Evolutionary conservation across 2,888 invertebrate species (phyloP).

Genomic region (Stomorhina lunata): DNA sequence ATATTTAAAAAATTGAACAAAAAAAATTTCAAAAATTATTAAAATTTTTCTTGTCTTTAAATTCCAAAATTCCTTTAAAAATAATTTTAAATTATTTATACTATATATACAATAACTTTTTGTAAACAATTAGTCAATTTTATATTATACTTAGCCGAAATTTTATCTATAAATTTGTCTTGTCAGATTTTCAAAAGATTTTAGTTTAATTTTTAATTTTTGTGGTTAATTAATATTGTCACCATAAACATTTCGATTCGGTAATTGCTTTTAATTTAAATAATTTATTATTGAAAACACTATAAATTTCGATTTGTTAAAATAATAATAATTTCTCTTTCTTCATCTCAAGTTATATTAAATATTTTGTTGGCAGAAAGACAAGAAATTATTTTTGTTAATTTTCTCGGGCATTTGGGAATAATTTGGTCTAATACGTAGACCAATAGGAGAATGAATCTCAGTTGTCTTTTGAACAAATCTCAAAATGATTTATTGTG

Average conservation of each 20-base stretch:
- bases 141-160: not conserved
- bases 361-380: slow-evolving; percentile 20
- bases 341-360: not conserved
- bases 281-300: not conserved
- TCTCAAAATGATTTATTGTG: not conserved
- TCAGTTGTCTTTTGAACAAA: not conserved
- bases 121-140: not conserved
- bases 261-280: slow-evolving; percentile 4
- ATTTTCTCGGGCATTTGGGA: not conserved
- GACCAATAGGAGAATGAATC: not conserved
- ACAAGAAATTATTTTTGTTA: not conserved
- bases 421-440: no score
- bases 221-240: slow-evolving; percentile 37
- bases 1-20: no score
- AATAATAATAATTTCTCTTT: not conserved
- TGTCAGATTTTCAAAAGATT: not conserved
- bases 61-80: no score
- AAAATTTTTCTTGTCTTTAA: not conserved
- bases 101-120: no score
- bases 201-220: not conserved
- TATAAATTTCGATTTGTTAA: not conserved
- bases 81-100: not conserved
- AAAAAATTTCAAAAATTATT: no score
- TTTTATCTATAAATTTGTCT: not conserved
- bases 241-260: slow-evolving; percentile 21